Evolutionary conservation across 1,140 invertebrate genomes (phyloP).

Genomic region (Drosophila seguyi): DNA sequence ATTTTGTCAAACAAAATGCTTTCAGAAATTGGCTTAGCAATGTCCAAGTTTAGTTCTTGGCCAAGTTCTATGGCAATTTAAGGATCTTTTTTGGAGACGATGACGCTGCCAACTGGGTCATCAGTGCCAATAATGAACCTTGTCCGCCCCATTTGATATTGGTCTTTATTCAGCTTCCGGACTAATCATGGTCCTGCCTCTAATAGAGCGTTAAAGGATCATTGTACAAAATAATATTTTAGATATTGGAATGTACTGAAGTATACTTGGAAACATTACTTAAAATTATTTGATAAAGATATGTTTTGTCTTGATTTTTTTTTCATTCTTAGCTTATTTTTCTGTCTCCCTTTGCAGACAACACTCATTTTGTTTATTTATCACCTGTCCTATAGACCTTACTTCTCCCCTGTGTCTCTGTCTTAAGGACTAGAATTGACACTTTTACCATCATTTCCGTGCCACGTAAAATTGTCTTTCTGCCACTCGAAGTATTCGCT

Average conservation of each 20-base stretch:
- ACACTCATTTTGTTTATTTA: neutral
- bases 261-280: too few species aligned
- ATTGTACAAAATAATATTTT: neutral
- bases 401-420: too few species aligned
- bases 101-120: slow-evolving; percentile 6
- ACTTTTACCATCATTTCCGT: slow-evolving; percentile 11
- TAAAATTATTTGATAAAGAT: too few species aligned
- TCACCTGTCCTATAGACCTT: too few species aligned
- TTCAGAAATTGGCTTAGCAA: neutral
- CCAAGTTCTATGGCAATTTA: neutral
- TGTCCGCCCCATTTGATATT: neutral
- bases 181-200: neutral
- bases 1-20: neutral
- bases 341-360: too few species aligned
- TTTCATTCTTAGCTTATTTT: too few species aligned
- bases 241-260: neutral
- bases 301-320: too few species aligned
- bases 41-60: neutral
- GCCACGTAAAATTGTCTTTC: slow-evolving; percentile 28
- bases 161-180: neutral
- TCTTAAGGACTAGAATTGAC: slow-evolving; percentile 6
- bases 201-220: neutral
- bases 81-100: neutral
- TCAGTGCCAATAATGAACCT: neutral
- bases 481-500: slow-evolving; percentile 17